phyloP scores from a whole-genome alignment of 2,888 invertebrate species.

The Epirrita christyi region DNA sequence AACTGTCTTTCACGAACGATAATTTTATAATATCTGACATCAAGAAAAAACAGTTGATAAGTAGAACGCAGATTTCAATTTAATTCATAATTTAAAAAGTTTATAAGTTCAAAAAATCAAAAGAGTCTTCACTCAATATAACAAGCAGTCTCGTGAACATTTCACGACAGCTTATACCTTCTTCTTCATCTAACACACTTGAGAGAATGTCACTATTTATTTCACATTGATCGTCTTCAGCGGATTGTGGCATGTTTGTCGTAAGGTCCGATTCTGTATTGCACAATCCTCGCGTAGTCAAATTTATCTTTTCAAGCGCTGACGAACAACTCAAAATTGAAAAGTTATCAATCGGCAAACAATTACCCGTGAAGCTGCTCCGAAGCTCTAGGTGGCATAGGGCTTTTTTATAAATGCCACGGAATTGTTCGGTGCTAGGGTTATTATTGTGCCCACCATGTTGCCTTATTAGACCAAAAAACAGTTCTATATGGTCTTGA shows the following conservation, averaged over 20 bases:
- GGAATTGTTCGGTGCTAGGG: slow-evolving; percentile 2
- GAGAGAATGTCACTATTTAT: slow-evolving; percentile 5
- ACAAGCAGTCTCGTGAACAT: no score
- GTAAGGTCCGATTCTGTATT: slow-evolving; percentile 2
- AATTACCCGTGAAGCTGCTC: slow-evolving; percentile 1
- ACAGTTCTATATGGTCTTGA: no score
- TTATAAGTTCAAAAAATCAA: no score
- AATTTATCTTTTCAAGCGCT: slow-evolving; percentile 5
- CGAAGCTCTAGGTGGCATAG: slow-evolving; percentile 2
- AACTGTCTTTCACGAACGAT: no score
- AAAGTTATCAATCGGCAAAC: slow-evolving; percentile 6
- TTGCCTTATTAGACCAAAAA: no score
- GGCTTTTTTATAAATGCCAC: slow-evolving; percentile 1
- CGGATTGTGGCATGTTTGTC: neutral
- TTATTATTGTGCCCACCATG: slow-evolving; percentile 7
- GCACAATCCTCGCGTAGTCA: neutral
- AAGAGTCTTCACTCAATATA: no score
- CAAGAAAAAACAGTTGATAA: no score
- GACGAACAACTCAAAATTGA: slow-evolving; percentile 5
- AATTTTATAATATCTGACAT: no score
- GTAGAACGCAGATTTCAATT: no score
- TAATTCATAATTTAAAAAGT: no score
- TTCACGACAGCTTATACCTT: slow-evolving; percentile 1
- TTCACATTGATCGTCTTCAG: slow-evolving; percentile 6
- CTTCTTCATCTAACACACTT: slow-evolving; percentile 1